phyloP scores from a whole-genome alignment of 1,140 invertebrate species.

The Holotrichia oblita region DNA sequence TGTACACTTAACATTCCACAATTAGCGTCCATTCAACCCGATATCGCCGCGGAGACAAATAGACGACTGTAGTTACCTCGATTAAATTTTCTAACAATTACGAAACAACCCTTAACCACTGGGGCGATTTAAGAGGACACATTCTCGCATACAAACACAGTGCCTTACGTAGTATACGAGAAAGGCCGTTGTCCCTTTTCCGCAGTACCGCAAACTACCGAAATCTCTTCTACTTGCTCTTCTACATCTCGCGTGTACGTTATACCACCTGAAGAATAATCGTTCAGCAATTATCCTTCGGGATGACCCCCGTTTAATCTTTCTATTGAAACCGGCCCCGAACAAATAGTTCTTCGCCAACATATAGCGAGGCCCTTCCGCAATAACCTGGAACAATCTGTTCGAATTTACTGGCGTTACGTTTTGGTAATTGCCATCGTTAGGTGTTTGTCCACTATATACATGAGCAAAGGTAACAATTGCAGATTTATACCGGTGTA shows the following conservation, averaged over 20 bases:
- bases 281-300: slow-evolving; percentile 27
- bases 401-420: slow-evolving; percentile 10
- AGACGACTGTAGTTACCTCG: not conserved
- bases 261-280: slow-evolving; percentile 27
- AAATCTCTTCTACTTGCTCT: slow-evolving; percentile 31
- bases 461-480: not conserved
- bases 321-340: slow-evolving; percentile 27
- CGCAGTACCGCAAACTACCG: slow-evolving; percentile 23
- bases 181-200: slow-evolving; percentile 5
- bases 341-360: not conserved
- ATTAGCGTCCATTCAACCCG: not conserved
- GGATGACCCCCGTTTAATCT: slow-evolving; percentile 32
- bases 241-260: not conserved
- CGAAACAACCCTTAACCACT: not conserved
- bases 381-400: slow-evolving; percentile 1
- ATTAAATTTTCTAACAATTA: slow-evolving; percentile 32
- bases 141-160: not conserved
- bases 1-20: not conserved
- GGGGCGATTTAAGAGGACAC: slow-evolving; percentile 21
- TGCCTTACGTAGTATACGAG: not conserved
- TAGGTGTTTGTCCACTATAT: slow-evolving; percentile 16
- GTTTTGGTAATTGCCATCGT: slow-evolving; percentile 20
- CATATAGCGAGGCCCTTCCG: not conserved
- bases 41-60: slow-evolving; percentile 16
- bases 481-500: slow-evolving; percentile 8